These are phyloP conservation scores for Andricus grossulariae DNA, from an alignment of 1,140 invertebrate species.

Conservation along the genomic window DNA sequence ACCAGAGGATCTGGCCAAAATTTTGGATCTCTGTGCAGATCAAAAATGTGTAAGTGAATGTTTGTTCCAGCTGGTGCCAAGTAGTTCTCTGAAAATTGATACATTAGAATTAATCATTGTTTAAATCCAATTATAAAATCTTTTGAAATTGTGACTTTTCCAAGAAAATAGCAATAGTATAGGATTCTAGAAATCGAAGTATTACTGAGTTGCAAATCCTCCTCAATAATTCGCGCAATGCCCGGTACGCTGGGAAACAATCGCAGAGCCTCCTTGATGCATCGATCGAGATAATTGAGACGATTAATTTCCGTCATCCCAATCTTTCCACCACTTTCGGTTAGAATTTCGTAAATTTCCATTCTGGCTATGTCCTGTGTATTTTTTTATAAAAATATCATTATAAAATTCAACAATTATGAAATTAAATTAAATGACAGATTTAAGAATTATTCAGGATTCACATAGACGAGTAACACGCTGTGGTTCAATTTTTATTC, in stretches of 20 bases:
- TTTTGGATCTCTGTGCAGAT: constrained; percentile 80
- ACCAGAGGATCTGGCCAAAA: constrained; percentile 82
- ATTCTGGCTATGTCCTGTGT: constrained; percentile 25
- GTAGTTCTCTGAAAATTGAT: constrained; percentile 29
- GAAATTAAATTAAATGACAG: no score
- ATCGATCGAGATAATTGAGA: constrained; percentile 44
- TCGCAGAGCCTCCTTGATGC: constrained; percentile 49
- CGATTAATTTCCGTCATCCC: constrained; percentile 37
- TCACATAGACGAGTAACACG: no score
- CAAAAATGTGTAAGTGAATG: constrained; percentile 73
- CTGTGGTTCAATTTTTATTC: no score
- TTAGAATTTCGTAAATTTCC: constrained; percentile 33
- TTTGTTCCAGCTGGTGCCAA: constrained; percentile 69
- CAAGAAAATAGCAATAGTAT: no score
- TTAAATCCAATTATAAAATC: not conserved
- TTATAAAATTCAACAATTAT: not conserved
- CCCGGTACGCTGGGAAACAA: constrained; percentile 44
- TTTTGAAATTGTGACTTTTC: no score
- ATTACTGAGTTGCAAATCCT: constrained; percentile 40
- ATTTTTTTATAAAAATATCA: not conserved
- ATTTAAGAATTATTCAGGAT: no score
- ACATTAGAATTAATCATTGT: no score
- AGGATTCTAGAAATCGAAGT: not conserved
- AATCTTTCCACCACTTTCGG: constrained; percentile 27
- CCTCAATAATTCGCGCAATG: constrained; percentile 34